phyloP scores from a whole-genome alignment of 2,113 vertebrate genomes.

The Zosterops lateralis region DNA sequence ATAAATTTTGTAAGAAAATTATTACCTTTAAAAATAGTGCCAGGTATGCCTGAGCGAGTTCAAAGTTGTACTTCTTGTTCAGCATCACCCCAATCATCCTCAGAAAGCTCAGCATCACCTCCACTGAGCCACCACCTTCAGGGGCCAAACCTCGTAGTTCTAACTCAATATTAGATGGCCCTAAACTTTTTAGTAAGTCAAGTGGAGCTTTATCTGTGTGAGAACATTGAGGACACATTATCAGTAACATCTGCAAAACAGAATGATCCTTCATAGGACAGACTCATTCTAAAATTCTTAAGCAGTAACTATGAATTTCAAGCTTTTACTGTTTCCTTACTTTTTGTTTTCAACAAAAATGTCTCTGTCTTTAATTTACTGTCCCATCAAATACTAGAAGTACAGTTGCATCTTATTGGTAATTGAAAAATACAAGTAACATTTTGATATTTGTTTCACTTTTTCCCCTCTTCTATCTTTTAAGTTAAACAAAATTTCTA shows the following conservation, averaged over 20 bases:
- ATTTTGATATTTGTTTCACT: not conserved
- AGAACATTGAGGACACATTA: not conserved
- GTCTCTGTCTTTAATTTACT: not conserved
- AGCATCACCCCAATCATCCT: conserved; percentile 86
- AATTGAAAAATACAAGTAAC: not conserved
- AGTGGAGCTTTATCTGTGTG: conserved; percentile 76
- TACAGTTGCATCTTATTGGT: not conserved
- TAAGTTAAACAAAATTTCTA: not conserved
- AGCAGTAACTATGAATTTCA: not conserved
- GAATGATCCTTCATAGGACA: not conserved
- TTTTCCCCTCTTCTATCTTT: not conserved
- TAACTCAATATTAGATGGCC: conserved; percentile 82
- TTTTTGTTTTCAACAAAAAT: not conserved
- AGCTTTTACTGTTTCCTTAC: not conserved
- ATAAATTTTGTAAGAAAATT: not conserved
- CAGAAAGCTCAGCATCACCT: conserved; percentile 84
- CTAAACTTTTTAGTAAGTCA: conserved; percentile 79
- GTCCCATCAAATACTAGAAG: not conserved
- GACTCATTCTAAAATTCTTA: not conserved
- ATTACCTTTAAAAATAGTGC: conserved; percentile 91
- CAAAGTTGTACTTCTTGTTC: conserved; percentile 84
- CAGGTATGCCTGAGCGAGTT: conserved; percentile 91
- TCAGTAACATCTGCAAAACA: not conserved
- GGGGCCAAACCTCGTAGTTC: conserved; percentile 83
- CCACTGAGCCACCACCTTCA: conserved; percentile 81